Evolutionary conservation across 2,888 invertebrate species (phyloP).

Genomic region (Carabus problematicus): DNA sequence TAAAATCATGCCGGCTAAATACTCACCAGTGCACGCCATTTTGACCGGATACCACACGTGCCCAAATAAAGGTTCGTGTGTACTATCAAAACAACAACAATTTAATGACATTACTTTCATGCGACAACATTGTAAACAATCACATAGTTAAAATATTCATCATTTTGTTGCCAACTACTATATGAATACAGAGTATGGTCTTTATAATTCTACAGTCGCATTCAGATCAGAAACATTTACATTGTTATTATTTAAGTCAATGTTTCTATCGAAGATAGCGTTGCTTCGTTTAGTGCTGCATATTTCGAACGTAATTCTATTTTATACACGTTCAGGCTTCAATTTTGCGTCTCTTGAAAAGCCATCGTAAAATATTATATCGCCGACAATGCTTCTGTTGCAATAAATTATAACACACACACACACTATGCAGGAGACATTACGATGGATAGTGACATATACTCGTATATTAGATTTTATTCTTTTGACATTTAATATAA

Average conservation of each 20-base stretch:
- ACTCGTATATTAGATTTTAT: too few species aligned
- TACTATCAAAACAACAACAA: too few species aligned
- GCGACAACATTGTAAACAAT: too few species aligned
- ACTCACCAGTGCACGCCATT: too few species aligned
- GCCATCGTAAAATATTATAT: conserved; percentile 38
- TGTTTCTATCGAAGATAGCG: conserved; percentile 7
- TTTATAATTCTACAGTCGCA: neutral
- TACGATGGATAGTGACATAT: too few species aligned
- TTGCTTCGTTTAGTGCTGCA: conserved; percentile 12
- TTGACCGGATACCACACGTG: too few species aligned
- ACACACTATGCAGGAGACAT: neutral
- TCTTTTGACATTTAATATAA: too few species aligned
- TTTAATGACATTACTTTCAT: too few species aligned
- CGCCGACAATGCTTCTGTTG: conserved; percentile 15
- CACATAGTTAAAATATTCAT: neutral
- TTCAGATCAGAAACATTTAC: conserved; percentile 1
- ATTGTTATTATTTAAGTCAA: conserved; percentile 1
- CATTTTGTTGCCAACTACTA: too few species aligned
- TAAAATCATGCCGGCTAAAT: too few species aligned
- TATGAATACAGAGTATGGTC: neutral
- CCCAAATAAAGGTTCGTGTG: too few species aligned
- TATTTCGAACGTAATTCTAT: conserved; percentile 8
- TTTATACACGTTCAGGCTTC: conserved; percentile 21
- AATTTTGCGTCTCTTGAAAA: conserved; percentile 20
- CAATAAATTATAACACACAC: conserved; percentile 32